Evolutionary conservation across 1,140 invertebrate species (phyloP).

Genomic region (Psix sp.): DNA sequence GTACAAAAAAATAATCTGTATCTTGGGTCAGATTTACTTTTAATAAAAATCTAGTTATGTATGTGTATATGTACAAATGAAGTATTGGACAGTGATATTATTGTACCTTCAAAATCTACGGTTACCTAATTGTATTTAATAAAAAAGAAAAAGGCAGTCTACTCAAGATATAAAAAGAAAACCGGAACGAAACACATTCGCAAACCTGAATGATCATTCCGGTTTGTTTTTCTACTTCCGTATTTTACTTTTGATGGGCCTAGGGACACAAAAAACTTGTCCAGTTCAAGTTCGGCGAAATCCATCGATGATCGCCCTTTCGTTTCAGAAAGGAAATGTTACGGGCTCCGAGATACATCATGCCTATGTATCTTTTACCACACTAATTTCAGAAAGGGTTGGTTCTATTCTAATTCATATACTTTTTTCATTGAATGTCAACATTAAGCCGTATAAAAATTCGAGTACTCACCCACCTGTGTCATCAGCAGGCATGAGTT

Average conservation of each 20-base stretch:
- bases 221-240: conserved; percentile 27
- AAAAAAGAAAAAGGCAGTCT: conserved; percentile 39
- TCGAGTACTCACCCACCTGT: conserved; percentile 74
- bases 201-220: conserved; percentile 34
- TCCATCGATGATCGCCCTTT: conserved; percentile 42
- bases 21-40: background rate
- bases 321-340: conserved; percentile 33
- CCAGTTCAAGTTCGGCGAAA: conserved; percentile 30
- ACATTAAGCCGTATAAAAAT: conserved; percentile 62
- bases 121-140: conserved; percentile 25
- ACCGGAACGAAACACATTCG: conserved; percentile 27
- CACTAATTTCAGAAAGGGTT: conserved; percentile 36
- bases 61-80: background rate
- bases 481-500: conserved; percentile 74
- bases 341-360: background rate
- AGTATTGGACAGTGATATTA: conserved; percentile 9
- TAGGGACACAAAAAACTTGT: conserved; percentile 23
- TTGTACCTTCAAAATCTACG: conserved; percentile 50
- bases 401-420: conserved; percentile 55
- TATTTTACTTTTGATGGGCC: conserved; percentile 16
- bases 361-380: conserved; percentile 27
- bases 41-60: background rate
- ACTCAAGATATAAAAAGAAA: conserved; percentile 32
- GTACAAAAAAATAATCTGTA: conserved; percentile 29
- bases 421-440: conserved; percentile 57